These are phyloP conservation scores for Synergus itoensis DNA, from an alignment of 2,888 invertebrate genomes.

Conservation along the genomic window DNA sequence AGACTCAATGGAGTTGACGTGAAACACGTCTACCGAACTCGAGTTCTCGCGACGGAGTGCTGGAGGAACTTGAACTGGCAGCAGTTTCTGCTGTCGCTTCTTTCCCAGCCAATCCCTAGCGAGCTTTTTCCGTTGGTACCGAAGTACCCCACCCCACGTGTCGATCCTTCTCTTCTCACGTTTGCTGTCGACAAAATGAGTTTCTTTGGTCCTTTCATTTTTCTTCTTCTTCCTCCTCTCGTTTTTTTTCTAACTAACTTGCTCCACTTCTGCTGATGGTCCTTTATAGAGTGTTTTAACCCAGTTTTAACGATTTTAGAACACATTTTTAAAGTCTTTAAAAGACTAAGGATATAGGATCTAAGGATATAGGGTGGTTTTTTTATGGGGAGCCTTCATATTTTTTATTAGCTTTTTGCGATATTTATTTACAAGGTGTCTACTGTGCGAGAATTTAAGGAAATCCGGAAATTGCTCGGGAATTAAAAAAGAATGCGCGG, in stretches of 20 bases:
- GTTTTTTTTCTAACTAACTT: background rate
- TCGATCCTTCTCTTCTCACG: constrained; percentile 11
- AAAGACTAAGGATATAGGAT: background rate
- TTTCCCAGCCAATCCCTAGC: constrained; percentile 45
- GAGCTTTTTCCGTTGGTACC: constrained; percentile 41
- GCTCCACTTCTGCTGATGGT: background rate
- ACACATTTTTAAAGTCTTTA: background rate
- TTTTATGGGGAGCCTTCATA: background rate
- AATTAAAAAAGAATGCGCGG: too few species aligned
- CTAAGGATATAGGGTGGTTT: background rate
- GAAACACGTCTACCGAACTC: constrained; percentile 50
- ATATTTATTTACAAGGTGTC: background rate
- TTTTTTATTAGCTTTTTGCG: background rate
- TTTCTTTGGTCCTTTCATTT: background rate
- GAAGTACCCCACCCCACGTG: constrained; percentile 37
- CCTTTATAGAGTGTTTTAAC: background rate
- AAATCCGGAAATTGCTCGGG: too few species aligned
- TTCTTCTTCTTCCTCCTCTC: background rate
- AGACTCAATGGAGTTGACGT: constrained; percentile 1
- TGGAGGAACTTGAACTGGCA: constrained; percentile 32
- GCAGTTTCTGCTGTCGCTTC: constrained; percentile 44
- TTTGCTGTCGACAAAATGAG: background rate
- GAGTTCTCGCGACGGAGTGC: constrained; percentile 55
- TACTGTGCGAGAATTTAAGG: too few species aligned
- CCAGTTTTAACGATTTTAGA: background rate